These are phyloP conservation scores for Hemicentrotus pulcherrimus DNA, from an alignment of 35 echinoderm and acorn worm genomes.

Conservation along the genomic window DNA sequence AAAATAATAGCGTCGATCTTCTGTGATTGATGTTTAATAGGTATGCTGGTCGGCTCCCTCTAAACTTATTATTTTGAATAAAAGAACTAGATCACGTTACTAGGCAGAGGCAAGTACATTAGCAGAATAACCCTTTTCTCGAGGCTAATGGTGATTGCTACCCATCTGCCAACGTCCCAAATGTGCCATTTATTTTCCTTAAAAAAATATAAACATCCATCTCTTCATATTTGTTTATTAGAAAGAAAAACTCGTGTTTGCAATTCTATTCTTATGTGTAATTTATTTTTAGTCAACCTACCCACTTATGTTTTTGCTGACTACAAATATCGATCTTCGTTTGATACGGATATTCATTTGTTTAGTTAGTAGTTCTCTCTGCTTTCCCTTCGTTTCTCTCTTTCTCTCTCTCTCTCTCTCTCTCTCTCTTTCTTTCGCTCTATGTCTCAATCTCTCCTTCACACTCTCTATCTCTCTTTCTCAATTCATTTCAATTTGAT, in stretches of 20 bases:
- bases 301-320: not conserved
- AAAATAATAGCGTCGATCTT: too few relatives aligned
- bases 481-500: too few relatives aligned
- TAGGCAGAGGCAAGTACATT: not conserved
- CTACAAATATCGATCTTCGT: too few relatives aligned
- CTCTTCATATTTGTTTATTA: too few relatives aligned
- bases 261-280: too few relatives aligned
- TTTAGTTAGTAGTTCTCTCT: not conserved
- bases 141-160: not conserved
- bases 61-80: not conserved
- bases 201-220: too few relatives aligned
- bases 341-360: too few relatives aligned
- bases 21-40: not conserved
- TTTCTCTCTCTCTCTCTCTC: not conserved
- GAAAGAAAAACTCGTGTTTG: too few relatives aligned
- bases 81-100: not conserved
- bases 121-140: not conserved
- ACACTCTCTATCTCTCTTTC: too few relatives aligned
- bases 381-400: not conserved
- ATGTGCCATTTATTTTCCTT: not conserved
- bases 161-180: not conserved
- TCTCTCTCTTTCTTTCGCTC: not conserved
- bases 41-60: not conserved
- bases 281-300: not conserved
- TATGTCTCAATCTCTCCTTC: too few relatives aligned